These are phyloP conservation scores for Poecilus cupreus DNA, from an alignment of 2,888 invertebrate genomes.

Conservation along the genomic window DNA sequence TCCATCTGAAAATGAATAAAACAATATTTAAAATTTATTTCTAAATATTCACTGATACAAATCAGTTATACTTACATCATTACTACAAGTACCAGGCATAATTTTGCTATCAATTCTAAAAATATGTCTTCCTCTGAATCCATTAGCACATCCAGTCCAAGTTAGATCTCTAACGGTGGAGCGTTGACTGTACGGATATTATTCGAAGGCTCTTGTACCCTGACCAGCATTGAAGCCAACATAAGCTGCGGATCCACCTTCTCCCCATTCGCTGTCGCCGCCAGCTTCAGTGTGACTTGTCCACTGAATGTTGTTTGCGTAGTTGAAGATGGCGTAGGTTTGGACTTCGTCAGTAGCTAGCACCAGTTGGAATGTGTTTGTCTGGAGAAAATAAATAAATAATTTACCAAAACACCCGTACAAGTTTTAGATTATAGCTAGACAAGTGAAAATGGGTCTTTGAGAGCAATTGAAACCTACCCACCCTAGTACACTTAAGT, in stretches of 20 bases:
- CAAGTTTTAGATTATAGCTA: too few relatives aligned
- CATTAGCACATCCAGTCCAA: constrained; percentile 90
- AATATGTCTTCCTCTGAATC: constrained; percentile 92
- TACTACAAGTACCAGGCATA: constrained; percentile 93
- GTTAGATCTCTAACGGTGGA: constrained; percentile 89
- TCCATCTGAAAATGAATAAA: neutral
- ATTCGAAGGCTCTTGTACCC: constrained; percentile 91
- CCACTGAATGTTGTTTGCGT: constrained; percentile 92
- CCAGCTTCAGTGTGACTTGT: constrained; percentile 93
- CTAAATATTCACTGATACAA: neutral
- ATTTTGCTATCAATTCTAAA: constrained; percentile 97
- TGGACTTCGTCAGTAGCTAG: constrained; percentile 94
- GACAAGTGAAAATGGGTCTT: too few relatives aligned
- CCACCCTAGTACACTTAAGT: too few relatives aligned
- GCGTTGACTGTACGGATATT: constrained; percentile 91
- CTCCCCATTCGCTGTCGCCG: constrained; percentile 90
- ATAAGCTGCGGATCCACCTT: constrained; percentile 90
- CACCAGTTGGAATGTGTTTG: constrained; percentile 96
- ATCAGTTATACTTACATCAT: constrained; percentile 83
- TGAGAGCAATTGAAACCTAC: too few relatives aligned
- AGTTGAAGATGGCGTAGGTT: constrained; percentile 97
- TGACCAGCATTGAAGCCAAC: constrained; percentile 98
- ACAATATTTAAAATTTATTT: neutral
- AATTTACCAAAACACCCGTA: too few relatives aligned
- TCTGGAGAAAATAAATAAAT: too few relatives aligned